Conservation (phyloP, 2,797 vertebrate genomes). For the Peromyscus eremicus region DNA sequence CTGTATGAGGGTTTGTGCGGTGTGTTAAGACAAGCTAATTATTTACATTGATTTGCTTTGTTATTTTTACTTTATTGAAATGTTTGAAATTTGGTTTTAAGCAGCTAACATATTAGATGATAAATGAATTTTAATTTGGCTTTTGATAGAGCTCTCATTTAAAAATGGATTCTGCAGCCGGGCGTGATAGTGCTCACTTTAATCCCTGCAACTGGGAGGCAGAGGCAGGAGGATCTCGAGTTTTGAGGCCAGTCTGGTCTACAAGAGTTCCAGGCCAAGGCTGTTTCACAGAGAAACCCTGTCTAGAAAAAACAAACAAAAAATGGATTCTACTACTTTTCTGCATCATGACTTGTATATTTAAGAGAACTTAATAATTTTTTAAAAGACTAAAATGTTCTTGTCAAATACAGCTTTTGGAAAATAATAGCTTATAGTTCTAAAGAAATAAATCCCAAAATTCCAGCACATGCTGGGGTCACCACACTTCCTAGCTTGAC, state of each 20-base stretch:
- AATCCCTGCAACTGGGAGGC: background rate
- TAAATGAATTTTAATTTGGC: slow-evolving; percentile 55
- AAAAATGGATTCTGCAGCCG: background rate
- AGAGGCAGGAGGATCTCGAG: background rate
- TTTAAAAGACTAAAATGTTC: slow-evolving; percentile 8
- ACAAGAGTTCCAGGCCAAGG: background rate
- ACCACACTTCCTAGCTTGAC: slow-evolving; percentile 30
- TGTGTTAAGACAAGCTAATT: slow-evolving; percentile 58
- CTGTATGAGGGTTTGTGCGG: slow-evolving; percentile 3
- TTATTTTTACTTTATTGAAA: slow-evolving; percentile 55
- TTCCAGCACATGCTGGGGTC: background rate
- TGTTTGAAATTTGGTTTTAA: slow-evolving; percentile 36
- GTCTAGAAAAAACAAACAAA: background rate
- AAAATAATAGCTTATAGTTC: slow-evolving; percentile 43
- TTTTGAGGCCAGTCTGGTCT: background rate
- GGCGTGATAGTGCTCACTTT: background rate
- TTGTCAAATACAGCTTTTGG: slow-evolving; percentile 53
- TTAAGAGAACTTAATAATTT: slow-evolving; percentile 21
- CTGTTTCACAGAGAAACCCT: background rate
- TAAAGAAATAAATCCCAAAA: slow-evolving; percentile 47
- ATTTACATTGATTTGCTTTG: slow-evolving; percentile 4
- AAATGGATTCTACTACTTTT: slow-evolving; percentile 37
- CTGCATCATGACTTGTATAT: background rate
- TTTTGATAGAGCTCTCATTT: slow-evolving; percentile 54
- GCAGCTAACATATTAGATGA: background rate